Percentiles rank a stretch among this genome's conserved stretches.
phyloP scores from a whole-genome alignment of 2,797 vertebrate species.

The Arnoldichthys spilopterus region DNA sequence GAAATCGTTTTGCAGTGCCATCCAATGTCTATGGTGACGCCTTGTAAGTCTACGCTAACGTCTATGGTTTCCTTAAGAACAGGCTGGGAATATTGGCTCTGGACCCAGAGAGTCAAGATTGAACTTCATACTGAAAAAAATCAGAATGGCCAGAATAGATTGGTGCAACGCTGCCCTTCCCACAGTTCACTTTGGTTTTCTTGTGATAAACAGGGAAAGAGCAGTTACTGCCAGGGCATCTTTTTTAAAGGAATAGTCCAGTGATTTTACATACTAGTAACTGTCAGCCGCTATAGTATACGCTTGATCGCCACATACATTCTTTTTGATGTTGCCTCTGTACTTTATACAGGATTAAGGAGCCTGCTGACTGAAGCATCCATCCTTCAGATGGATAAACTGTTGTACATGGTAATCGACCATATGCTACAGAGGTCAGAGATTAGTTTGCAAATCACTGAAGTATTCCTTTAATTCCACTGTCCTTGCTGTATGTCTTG shows the following conservation, averaged over 20 bases:
- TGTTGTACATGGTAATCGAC: not conserved
- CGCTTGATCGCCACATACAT: not conserved
- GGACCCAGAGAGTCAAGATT: not conserved
- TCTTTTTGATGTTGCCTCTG: not conserved
- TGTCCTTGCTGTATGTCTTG: not conserved
- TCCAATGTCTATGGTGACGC: conserved; percentile 57
- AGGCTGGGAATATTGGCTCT: not conserved
- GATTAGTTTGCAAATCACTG: not conserved
- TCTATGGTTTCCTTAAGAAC: conserved; percentile 12
- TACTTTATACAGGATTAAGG: not conserved
- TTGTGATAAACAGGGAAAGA: conserved; percentile 1
- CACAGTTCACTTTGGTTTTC: conserved; percentile 7
- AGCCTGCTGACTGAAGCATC: not conserved
- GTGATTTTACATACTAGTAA: not conserved
- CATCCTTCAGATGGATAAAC: not conserved
- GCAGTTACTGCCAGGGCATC: not conserved
- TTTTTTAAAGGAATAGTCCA: not conserved
- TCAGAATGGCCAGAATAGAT: conserved; percentile 54
- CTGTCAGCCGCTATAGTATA: not conserved
- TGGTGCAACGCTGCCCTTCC: conserved; percentile 30
- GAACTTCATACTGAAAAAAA: conserved; percentile 13
- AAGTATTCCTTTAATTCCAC: conserved; percentile 18
- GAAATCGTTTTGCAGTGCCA: conserved; percentile 53
- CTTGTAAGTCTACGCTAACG: not conserved
- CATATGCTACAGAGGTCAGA: not conserved